Conservation (phyloP, 2,888 invertebrate species). For the Gerris lacustris region DNA sequence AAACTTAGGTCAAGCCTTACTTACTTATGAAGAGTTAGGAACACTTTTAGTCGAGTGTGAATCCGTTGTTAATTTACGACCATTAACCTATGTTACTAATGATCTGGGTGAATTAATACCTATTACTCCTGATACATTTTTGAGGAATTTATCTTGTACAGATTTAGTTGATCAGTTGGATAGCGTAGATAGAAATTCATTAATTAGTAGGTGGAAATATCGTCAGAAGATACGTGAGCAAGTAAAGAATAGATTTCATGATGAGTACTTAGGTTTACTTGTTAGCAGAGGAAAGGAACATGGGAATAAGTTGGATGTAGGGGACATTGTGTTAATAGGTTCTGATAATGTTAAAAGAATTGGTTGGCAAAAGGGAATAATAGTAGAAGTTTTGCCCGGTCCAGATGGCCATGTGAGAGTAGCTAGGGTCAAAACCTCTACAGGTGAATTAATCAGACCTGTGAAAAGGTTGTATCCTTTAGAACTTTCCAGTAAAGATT, state of each 20-base stretch:
- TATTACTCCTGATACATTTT: conserved; percentile 20
- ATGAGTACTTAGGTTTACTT: neutral
- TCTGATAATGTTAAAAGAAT: neutral
- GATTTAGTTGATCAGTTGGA: conserved; percentile 5
- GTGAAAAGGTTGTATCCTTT: neutral
- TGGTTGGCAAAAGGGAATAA: too few species aligned
- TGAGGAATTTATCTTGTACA: neutral
- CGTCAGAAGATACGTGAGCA: neutral
- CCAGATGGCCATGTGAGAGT: neutral
- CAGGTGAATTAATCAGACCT: neutral
- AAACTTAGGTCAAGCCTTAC: conserved; percentile 16
- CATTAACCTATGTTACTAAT: conserved; percentile 20
- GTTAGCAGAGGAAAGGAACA: neutral
- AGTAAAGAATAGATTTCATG: neutral
- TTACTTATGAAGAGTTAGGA: conserved; percentile 21
- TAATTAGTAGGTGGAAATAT: neutral
- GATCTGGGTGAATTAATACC: conserved; percentile 14
- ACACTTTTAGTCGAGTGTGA: conserved; percentile 20
- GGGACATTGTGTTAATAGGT: neutral
- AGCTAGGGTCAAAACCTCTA: neutral
- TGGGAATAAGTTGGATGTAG: neutral
- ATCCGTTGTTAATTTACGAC: conserved; percentile 19
- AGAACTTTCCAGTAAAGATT: neutral
- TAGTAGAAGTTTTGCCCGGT: neutral
- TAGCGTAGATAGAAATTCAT: neutral